These are phyloP conservation scores for Platorchestia sp. DNA, from an alignment of 1,140 invertebrate genomes.

Conservation along the genomic window DNA sequence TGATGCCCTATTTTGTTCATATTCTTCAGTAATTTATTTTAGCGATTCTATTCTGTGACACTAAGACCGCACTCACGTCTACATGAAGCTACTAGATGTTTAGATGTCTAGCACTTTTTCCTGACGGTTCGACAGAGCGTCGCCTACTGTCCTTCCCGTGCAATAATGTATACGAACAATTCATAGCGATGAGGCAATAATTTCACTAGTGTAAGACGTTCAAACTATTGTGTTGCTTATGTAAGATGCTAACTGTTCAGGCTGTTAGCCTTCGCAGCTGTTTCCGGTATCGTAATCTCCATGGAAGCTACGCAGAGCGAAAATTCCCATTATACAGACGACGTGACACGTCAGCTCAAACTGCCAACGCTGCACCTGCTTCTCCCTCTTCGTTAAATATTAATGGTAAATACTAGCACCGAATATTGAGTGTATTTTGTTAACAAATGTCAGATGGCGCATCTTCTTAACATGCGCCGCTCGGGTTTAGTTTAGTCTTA, in stretches of 20 bases:
- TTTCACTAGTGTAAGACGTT: not conserved
- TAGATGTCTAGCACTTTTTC: not conserved
- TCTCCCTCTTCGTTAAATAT: not conserved
- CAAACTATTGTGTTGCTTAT: not conserved
- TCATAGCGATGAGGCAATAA: not conserved
- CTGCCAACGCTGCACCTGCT: not conserved
- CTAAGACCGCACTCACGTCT: not conserved
- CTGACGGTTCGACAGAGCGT: not conserved
- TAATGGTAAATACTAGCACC: not conserved
- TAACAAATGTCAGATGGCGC: not conserved
- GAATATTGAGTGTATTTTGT: not conserved
- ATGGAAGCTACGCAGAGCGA: not conserved
- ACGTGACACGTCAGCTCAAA: not conserved
- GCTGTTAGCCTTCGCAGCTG: no score
- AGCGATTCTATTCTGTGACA: not conserved
- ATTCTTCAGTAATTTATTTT: constrained; percentile 36
- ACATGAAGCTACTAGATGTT: not conserved
- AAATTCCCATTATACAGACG: not conserved
- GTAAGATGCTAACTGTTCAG: not conserved
- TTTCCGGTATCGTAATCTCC: no score
- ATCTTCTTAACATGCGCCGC: not conserved
- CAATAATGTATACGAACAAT: constrained; percentile 21
- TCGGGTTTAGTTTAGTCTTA: not conserved
- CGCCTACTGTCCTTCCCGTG: not conserved
- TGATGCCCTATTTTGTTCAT: constrained; percentile 24